phyloP scores from a whole-genome alignment of 2,888 invertebrate species.

The Erebia aethiops region DNA sequence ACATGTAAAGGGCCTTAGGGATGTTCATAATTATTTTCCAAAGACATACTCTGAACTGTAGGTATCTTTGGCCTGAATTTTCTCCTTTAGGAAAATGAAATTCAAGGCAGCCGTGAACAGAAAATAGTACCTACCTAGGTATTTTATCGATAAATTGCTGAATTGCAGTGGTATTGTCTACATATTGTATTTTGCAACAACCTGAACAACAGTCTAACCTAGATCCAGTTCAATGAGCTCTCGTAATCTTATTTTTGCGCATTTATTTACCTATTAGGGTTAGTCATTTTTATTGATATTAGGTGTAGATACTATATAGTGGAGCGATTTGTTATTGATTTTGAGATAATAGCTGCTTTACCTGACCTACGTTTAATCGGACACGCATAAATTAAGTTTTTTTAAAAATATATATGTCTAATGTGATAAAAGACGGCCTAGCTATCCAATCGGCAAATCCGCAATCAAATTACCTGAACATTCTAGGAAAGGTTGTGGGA shows the following conservation, averaged over 20 bases:
- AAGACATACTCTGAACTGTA: no score
- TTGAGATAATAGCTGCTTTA: not conserved
- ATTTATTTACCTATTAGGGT: conserved; percentile 4
- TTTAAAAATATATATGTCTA: no score
- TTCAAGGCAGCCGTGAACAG: not conserved
- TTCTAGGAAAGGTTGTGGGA: no score
- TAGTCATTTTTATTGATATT: not conserved
- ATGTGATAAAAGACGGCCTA: not conserved
- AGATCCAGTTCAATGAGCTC: conserved; percentile 22
- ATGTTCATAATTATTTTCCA: no score
- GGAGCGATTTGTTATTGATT: conserved; percentile 4
- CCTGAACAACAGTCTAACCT: conserved; percentile 30
- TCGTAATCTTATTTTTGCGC: conserved; percentile 17
- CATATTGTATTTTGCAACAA: conserved; percentile 31
- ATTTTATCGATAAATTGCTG: conserved; percentile 7
- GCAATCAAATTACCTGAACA: not conserved
- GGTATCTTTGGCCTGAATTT: conserved; percentile 1
- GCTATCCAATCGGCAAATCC: not conserved
- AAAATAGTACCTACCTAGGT: not conserved
- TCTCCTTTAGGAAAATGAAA: not conserved
- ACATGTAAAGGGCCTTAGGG: no score
- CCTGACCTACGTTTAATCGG: not conserved
- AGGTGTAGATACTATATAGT: not conserved
- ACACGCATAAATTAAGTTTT: not conserved
- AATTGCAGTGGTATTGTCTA: conserved; percentile 11